Evolutionary conservation across 2,797 vertebrate genomes (phyloP).

Genomic region (Pelobates cultripes): DNA sequence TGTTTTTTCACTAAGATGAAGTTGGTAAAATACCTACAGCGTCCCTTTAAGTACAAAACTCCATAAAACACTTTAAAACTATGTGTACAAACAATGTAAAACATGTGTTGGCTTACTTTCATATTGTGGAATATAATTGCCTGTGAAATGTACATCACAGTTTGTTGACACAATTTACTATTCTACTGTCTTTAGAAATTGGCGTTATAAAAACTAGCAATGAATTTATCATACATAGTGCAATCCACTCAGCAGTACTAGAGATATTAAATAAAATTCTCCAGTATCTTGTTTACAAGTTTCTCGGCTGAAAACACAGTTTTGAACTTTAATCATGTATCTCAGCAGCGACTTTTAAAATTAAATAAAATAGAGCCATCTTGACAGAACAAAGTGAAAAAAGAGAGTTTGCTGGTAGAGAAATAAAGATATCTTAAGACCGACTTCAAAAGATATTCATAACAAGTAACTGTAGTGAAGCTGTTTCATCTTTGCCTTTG

Average conservation of each 20-base stretch:
- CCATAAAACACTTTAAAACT: too few species aligned
- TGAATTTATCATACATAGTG: neutral
- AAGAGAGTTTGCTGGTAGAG: slow-evolving; percentile 82
- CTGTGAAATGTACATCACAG: neutral
- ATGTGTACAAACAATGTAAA: too few species aligned
- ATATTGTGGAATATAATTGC: too few species aligned
- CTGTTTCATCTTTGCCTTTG: slow-evolving; percentile 96
- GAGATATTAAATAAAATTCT: neutral
- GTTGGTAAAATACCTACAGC: too few species aligned
- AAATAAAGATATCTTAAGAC: slow-evolving; percentile 98
- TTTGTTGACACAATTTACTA: neutral
- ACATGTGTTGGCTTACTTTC: too few species aligned
- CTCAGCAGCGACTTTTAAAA: slow-evolving; percentile 68
- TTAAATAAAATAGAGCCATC: slow-evolving; percentile 75
- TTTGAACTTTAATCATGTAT: slow-evolving; percentile 66
- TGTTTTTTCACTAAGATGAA: too few species aligned
- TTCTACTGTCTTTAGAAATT: neutral
- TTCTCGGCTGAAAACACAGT: slow-evolving; percentile 14
- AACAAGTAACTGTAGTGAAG: slow-evolving; percentile 91
- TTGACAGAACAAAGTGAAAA: slow-evolving; percentile 68
- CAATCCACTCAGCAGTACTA: neutral
- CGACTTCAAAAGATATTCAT: slow-evolving; percentile 93
- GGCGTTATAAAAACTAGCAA: neutral
- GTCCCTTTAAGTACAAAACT: too few species aligned
- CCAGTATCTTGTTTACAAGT: slow-evolving; percentile 14